Evolutionary conservation across 2,888 invertebrate genomes (phyloP).

Genomic region (Caenorhabditis sulstoni): DNA sequence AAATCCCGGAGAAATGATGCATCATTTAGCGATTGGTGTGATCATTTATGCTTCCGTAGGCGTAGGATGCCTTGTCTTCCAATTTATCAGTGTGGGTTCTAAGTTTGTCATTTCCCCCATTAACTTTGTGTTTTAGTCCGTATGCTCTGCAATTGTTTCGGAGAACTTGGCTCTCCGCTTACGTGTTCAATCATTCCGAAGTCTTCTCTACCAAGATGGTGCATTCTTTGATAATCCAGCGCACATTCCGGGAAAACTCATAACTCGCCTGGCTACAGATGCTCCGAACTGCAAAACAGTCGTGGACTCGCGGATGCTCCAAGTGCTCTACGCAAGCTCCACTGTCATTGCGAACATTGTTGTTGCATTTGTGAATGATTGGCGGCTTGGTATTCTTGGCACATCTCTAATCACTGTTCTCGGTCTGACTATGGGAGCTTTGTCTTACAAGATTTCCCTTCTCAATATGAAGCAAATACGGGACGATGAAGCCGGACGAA

Average conservation of each 20-base stretch:
- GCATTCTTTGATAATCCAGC: conserved; percentile 82
- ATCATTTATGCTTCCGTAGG: conserved; percentile 37
- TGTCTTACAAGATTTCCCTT: conserved; percentile 81
- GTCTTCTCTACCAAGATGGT: conserved; percentile 81
- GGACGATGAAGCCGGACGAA: conserved; percentile 82
- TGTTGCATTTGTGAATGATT: conserved; percentile 81
- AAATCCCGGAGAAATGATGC: conserved; percentile 44
- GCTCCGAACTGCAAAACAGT: conserved; percentile 81
- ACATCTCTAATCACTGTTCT: conserved; percentile 78
- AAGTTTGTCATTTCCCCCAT: too few relatives aligned
- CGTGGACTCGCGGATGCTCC: conserved; percentile 80
- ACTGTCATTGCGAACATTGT: conserved; percentile 80
- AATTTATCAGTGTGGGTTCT: conserved; percentile 54
- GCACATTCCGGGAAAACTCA: conserved; percentile 81
- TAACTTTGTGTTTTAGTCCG: conserved; percentile 39
- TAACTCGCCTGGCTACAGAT: conserved; percentile 81
- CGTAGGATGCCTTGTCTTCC: conserved; percentile 40
- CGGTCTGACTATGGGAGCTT: conserved; percentile 79
- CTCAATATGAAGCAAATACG: conserved; percentile 57
- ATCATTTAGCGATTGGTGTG: conserved; percentile 26
- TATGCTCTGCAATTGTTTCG: conserved; percentile 55
- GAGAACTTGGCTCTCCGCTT: conserved; percentile 70
- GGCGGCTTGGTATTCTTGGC: conserved; percentile 76
- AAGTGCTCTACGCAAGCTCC: conserved; percentile 80
- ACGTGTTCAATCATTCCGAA: conserved; percentile 67